Conservation (phyloP, 2,888 invertebrate genomes). For the Odontocerum albicorne region DNA sequence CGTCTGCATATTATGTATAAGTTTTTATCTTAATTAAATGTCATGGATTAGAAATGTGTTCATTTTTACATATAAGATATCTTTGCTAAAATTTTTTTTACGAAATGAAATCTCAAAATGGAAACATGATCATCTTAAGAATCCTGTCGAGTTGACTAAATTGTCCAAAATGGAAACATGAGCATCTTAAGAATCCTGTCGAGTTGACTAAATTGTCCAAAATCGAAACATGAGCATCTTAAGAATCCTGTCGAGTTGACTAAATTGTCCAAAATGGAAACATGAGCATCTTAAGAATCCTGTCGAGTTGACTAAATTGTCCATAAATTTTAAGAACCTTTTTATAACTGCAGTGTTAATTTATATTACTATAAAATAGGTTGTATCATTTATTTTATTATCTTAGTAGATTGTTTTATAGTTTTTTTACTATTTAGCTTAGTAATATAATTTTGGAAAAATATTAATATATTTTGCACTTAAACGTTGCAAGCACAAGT, state of each 20-base stretch:
- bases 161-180: no score
- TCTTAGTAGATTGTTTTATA: slow-evolving; percentile 24
- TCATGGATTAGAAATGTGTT: slow-evolving; percentile 29
- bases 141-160: no score
- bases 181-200: no score
- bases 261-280: no score
- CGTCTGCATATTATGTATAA: slow-evolving; percentile 10
- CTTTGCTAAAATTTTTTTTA: slow-evolving; percentile 13
- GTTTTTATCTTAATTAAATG: slow-evolving; percentile 12
- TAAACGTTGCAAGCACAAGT: slow-evolving; percentile 28
- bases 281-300: no score
- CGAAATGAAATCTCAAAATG: slow-evolving; percentile 10
- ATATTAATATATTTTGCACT: slow-evolving; percentile 25
- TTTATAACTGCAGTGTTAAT: slow-evolving; percentile 16
- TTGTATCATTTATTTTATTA: slow-evolving; percentile 16
- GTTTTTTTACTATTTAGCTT: slow-evolving; percentile 27
- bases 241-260: no score
- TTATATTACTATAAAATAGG: slow-evolving; percentile 19
- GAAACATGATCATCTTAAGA: no score
- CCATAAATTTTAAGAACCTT: slow-evolving; percentile 26
- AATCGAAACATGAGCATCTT: no score
- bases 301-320: slow-evolving; percentile 23
- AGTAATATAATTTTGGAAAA: slow-evolving; percentile 20
- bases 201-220: no score
- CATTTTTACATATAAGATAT: slow-evolving; percentile 28